Percentiles rank a stretch among this genome's conserved stretches.
phyloP scores from a whole-genome alignment of 2,797 vertebrate species.

The Euthynnus affinis region DNA sequence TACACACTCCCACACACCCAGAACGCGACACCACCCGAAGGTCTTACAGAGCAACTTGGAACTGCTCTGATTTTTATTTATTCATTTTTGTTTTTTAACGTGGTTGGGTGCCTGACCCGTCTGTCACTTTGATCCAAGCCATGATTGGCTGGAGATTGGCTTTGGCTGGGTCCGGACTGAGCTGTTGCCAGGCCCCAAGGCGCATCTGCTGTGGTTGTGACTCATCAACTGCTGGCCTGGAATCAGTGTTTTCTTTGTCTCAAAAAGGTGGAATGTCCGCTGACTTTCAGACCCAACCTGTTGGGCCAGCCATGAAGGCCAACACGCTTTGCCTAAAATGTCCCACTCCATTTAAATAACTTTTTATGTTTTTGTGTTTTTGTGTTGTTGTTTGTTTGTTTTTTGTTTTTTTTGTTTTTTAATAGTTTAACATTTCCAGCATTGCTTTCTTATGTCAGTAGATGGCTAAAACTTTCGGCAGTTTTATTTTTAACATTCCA shows the following conservation, averaged over 20 bases:
- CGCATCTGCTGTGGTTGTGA: constrained; percentile 71
- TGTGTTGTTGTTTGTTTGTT: too few relatives aligned
- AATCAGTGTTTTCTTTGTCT: constrained; percentile 76
- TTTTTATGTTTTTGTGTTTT: not conserved
- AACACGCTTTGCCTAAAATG: constrained; percentile 6
- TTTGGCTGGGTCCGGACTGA: not conserved
- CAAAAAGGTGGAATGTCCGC: constrained; percentile 70
- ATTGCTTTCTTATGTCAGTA: not conserved
- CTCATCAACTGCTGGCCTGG: constrained; percentile 69
- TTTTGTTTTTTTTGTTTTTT: too few relatives aligned
- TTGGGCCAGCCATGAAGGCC: constrained; percentile 47
- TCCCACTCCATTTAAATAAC: not conserved
- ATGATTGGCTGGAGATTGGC: constrained; percentile 48
- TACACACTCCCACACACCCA: constrained; percentile 62
- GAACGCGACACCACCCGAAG: constrained; percentile 40
- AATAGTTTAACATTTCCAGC: not conserved
- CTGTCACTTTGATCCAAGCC: constrained; percentile 30
- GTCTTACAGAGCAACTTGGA: constrained; percentile 40
- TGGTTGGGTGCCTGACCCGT: constrained; percentile 28
- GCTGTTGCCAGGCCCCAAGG: constrained; percentile 62
- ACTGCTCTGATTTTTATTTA: constrained; percentile 23
- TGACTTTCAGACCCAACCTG: constrained; percentile 77
- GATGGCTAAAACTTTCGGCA: not conserved
- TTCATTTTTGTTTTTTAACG: constrained; percentile 27
- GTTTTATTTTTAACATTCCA: not conserved